Evolutionary conservation across 2,888 invertebrate species (phyloP).

Genomic region (Junonia oenone): DNA sequence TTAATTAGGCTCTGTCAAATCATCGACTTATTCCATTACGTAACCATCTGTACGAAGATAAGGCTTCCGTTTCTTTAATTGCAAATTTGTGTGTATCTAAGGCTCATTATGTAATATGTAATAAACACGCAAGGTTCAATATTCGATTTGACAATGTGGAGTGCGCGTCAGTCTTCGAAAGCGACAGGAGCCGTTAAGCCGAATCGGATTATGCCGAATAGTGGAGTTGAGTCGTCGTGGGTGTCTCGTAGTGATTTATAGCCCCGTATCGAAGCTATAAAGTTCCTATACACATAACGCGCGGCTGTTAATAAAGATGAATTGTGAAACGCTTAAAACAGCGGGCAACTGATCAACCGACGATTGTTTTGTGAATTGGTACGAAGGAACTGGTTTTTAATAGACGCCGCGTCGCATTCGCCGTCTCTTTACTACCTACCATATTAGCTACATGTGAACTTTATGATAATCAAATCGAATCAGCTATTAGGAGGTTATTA

Average conservation of each 20-base stretch:
- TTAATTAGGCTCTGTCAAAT: conserved; percentile 12
- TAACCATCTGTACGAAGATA: neutral
- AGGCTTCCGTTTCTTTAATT: neutral
- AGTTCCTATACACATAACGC: conserved; percentile 51
- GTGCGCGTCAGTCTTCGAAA: conserved; percentile 40
- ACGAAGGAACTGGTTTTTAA: conserved; percentile 31
- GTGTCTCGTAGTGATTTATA: conserved; percentile 66
- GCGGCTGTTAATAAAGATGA: conserved; percentile 31
- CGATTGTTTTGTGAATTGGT: conserved; percentile 31
- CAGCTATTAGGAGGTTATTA: conserved; percentile 11
- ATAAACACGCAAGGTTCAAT: neutral
- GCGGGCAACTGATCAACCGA: conserved; percentile 20
- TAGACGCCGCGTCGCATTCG: conserved; percentile 24
- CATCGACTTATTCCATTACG: neutral
- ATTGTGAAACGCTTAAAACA: conserved; percentile 29
- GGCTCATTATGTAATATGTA: neutral
- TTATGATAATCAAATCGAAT: conserved; percentile 18
- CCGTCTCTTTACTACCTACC: conserved; percentile 17
- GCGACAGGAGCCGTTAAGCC: conserved; percentile 50
- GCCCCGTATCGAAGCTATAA: conserved; percentile 40
- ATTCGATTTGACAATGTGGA: conserved; percentile 14
- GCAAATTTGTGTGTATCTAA: neutral
- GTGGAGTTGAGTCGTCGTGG: conserved; percentile 49
- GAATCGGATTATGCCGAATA: conserved; percentile 43
- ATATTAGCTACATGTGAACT: conserved; percentile 23